These are phyloP conservation scores for Taenaris catops DNA, from an alignment of 2,888 invertebrate genomes.

Conservation along the genomic window DNA sequence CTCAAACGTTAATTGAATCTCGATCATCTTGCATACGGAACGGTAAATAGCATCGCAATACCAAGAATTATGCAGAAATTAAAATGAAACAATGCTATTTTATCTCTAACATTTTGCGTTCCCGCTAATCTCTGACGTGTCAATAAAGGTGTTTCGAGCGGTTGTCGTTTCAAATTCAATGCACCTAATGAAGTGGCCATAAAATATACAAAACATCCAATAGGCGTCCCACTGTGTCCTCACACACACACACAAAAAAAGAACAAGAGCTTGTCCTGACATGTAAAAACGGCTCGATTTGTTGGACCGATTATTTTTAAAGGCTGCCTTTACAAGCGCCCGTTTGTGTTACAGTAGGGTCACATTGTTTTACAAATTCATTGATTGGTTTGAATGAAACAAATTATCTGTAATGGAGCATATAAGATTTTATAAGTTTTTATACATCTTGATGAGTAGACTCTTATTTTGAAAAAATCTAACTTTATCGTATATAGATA, in stretches of 20 bases:
- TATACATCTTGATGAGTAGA: too few species aligned
- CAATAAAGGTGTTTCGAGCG: constrained; percentile 50
- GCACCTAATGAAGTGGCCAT: constrained; percentile 63
- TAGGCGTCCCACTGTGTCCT: constrained; percentile 58
- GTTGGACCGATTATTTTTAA: constrained; percentile 63
- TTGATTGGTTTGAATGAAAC: constrained; percentile 41
- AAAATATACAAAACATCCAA: constrained; percentile 66
- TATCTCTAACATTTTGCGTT: constrained; percentile 20
- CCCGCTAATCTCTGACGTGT: constrained; percentile 45
- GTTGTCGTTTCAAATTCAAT: constrained; percentile 41
- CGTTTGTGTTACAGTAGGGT: constrained; percentile 19
- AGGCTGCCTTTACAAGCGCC: constrained; percentile 33
- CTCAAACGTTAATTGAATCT: too few species aligned
- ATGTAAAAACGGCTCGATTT: constrained; percentile 68
- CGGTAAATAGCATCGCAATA: too few species aligned
- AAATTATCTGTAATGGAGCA: neutral
- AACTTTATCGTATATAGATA: too few species aligned
- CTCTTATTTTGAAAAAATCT: too few species aligned
- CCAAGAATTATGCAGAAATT: too few species aligned
- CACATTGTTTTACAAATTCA: constrained; percentile 62
- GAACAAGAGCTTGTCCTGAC: constrained; percentile 65
- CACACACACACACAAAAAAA: constrained; percentile 38
- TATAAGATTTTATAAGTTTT: too few species aligned
- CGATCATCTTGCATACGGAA: too few species aligned
- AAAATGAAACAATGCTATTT: constrained; percentile 6